Percentiles rank a stretch among this genome's conserved stretches.
Evolutionary conservation across 2,888 invertebrate species (phyloP).

Genomic region (Hesperia comma): DNA sequence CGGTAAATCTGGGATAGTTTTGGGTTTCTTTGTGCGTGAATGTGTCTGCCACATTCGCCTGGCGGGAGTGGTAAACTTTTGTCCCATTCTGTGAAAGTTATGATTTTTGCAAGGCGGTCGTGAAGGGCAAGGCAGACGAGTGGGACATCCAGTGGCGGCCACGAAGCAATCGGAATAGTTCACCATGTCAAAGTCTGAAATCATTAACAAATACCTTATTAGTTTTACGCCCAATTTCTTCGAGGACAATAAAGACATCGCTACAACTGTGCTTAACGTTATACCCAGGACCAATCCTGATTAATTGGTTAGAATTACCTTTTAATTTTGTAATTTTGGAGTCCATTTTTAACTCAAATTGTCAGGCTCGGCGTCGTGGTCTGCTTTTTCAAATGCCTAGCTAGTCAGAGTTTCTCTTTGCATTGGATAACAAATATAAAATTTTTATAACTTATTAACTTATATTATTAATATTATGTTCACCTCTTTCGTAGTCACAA

Average conservation of each 20-base stretch:
- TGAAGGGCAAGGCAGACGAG: conserved; percentile 46
- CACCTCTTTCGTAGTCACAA: conserved; percentile 59
- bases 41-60: conserved; percentile 46
- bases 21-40: conserved; percentile 21
- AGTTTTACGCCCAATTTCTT: too few relatives aligned
- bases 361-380: too few relatives aligned
- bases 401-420: too few relatives aligned
- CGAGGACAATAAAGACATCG: too few relatives aligned
- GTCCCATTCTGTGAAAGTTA: conserved; percentile 49
- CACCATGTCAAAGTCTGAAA: conserved; percentile 55
- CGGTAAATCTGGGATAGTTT: conserved; percentile 43
- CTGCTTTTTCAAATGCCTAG: too few relatives aligned
- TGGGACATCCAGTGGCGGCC: conserved; percentile 45
- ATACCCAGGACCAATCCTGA: too few relatives aligned
- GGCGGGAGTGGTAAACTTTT: conserved; percentile 40
- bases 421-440: too few relatives aligned
- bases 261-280: too few relatives aligned
- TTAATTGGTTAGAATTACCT: too few relatives aligned
- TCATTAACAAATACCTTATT: not conserved
- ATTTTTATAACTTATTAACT: too few relatives aligned
- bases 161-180: conserved; percentile 60
- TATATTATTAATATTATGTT: not conserved
- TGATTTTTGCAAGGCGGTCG: conserved; percentile 48
- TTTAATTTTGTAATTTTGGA: too few relatives aligned
- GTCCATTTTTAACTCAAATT: too few relatives aligned